These are phyloP conservation scores for Atta cephalotes DNA, from an alignment of 1,140 invertebrate genomes.

Conservation along the genomic window DNA sequence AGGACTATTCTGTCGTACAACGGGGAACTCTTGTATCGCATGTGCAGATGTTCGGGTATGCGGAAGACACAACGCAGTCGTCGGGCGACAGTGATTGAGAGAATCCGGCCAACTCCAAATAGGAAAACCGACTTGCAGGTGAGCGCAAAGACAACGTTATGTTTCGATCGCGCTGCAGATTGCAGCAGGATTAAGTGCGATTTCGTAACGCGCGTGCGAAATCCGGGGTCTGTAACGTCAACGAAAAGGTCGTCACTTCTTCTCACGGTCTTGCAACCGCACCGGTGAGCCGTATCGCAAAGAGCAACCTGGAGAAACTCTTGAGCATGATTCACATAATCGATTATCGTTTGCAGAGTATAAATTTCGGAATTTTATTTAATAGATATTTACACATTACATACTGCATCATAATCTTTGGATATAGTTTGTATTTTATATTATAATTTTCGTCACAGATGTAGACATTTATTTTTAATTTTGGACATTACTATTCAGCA, in stretches of 20 bases:
- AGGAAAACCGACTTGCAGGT: constrained; percentile 68
- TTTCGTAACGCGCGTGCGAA: constrained; percentile 47
- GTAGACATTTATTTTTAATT: background rate
- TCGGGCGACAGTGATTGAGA: constrained; percentile 69
- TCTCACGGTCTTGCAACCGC: constrained; percentile 56
- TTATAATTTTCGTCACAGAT: background rate
- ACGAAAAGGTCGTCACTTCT: constrained; percentile 53
- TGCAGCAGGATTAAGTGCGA: background rate
- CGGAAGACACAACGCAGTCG: constrained; percentile 63
- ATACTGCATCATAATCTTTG: background rate
- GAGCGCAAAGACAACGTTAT: constrained; percentile 46
- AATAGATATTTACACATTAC: background rate
- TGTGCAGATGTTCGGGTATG: constrained; percentile 63
- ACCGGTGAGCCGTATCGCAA: constrained; percentile 6
- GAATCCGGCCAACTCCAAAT: constrained; percentile 51
- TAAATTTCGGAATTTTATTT: constrained; percentile 7
- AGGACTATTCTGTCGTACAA: constrained; percentile 37
- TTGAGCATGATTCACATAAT: background rate
- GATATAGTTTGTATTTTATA: background rate
- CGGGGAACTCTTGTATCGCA: constrained; percentile 25
- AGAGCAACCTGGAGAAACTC: constrained; percentile 9
- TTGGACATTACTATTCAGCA: background rate
- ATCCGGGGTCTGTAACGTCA: constrained; percentile 21
- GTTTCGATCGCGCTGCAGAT: constrained; percentile 24
- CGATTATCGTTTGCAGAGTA: background rate